Conservation (phyloP, 92 coral and sea anemone species). For the Bergia sp. region DNA sequence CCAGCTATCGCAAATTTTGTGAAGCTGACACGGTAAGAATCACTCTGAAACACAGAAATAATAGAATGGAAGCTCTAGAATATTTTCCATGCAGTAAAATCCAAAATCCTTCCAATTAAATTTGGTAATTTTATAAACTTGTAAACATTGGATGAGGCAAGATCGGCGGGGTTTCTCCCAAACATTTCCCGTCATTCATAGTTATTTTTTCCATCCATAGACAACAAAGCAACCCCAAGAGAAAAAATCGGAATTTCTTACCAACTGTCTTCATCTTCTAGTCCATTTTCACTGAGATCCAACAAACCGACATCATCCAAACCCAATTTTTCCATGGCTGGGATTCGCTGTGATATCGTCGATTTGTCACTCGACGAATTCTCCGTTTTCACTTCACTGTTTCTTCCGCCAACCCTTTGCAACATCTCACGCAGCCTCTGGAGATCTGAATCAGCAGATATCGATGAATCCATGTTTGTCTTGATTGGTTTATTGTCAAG, state of each 20-base stretch:
- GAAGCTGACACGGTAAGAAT: not conserved
- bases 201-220: not conserved
- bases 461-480: slow-evolving; percentile 71
- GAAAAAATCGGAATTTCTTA: not conserved
- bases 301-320: slow-evolving; percentile 83
- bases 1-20: slow-evolving; percentile 1
- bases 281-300: slow-evolving; percentile 70
- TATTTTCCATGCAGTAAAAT: not conserved
- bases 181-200: slow-evolving; percentile 10
- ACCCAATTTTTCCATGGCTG: slow-evolving; percentile 72
- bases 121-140: slow-evolving; percentile 22
- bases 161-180: slow-evolving; percentile 1
- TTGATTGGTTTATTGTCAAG: slow-evolving; percentile 58
- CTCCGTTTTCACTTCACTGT: slow-evolving; percentile 65
- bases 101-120: not conserved
- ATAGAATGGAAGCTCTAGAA: not conserved
- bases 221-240: not conserved
- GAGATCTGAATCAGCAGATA: slow-evolving; percentile 90
- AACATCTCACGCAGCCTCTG: slow-evolving; percentile 91
- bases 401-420: slow-evolving; percentile 79
- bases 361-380: slow-evolving; percentile 48
- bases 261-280: slow-evolving; percentile 68
- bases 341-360: slow-evolving; percentile 17
- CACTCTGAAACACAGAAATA: not conserved
- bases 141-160: slow-evolving; percentile 27